phyloP scores from a whole-genome alignment of 2,797 vertebrate genomes.

The Cyprinodon diabolis region DNA sequence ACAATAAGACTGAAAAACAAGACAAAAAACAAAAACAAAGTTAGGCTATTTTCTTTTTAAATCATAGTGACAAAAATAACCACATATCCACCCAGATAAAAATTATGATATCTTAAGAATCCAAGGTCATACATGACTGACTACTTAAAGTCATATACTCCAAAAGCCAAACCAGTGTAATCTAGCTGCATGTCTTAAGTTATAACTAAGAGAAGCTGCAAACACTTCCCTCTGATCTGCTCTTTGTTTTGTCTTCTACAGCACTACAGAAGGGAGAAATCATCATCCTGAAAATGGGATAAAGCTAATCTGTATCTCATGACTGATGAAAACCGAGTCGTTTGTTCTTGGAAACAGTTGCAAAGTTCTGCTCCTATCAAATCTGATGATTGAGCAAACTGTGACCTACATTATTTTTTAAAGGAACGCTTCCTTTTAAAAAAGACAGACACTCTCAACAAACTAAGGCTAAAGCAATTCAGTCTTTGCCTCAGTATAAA shows the following conservation, averaged over 20 bases:
- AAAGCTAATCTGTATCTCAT: not conserved
- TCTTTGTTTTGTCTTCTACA: not conserved
- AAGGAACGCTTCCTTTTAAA: not conserved
- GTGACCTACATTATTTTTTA: not conserved
- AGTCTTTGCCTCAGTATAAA: not conserved
- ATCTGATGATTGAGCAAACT: not conserved
- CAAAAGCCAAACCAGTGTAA: too few relatives aligned
- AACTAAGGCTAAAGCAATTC: not conserved
- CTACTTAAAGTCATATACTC: too few relatives aligned
- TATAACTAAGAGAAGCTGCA: too few relatives aligned
- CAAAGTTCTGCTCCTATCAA: not conserved
- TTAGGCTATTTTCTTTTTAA: constrained; percentile 34
- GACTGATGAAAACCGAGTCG: not conserved
- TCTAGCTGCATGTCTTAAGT: too few relatives aligned
- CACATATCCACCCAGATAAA: too few relatives aligned
- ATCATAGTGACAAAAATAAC: constrained; percentile 28
- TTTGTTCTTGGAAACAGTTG: not conserved
- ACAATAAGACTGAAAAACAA: constrained; percentile 46
- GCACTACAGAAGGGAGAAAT: not conserved
- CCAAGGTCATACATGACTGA: too few relatives aligned
- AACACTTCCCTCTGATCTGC: not conserved
- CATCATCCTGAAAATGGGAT: not conserved
- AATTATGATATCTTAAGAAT: too few relatives aligned
- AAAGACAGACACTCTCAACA: too few relatives aligned
- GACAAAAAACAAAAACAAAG: constrained; percentile 53